Evolutionary conservation across 2,113 vertebrate species (phyloP), one percentile per base, ranked within the genome.

Genomic region (Patagioenas fasciata): DNA sequence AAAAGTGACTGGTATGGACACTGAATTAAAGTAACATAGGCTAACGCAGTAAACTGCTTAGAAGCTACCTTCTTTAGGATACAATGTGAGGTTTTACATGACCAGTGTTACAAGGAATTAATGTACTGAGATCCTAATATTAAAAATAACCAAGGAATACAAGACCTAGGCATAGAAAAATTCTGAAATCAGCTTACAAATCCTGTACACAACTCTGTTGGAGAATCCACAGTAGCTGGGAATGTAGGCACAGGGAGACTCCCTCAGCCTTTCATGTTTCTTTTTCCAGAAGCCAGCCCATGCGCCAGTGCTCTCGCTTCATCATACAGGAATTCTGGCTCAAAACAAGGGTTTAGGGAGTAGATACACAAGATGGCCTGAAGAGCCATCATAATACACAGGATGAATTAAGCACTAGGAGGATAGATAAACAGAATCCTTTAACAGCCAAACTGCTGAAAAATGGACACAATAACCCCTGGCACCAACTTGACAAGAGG

Each of bases 21-120:
- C 2, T 2, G 11, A 38, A 8, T 56, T 85, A 31, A 85, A 83
- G 62, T 50, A 60, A 57, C 11, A 11, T 0, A 0, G n/a, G 29
- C 42, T 56, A 71, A 72, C 2, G 26, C 29, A 75, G 48, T 24
- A 42, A 87, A 9, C 34, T 32, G 19, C 31, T 80, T n/a, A 50
- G 53, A 64, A 94, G 23, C 23, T 74, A 69, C 24, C 28, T 79
- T 60, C 44, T 48, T 80, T 25, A 73, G 60, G 40, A 57, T 26
- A 66, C 9, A 54, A 7, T 29, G 7, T 32, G 15, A 69, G 10
- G 9, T 72, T 84, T 73, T 34, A 44, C 80, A 60, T 38, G 4
- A 78, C 9, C 12, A 54, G 28, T 19, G 7, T 34, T 26, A 66
- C 6, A 23, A 91, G 6, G 28, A 88, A 67, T 29, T n/a, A 70